Evolutionary conservation across 2,888 invertebrate genomes (phyloP).

Genomic region (Oxytorus armatus): DNA sequence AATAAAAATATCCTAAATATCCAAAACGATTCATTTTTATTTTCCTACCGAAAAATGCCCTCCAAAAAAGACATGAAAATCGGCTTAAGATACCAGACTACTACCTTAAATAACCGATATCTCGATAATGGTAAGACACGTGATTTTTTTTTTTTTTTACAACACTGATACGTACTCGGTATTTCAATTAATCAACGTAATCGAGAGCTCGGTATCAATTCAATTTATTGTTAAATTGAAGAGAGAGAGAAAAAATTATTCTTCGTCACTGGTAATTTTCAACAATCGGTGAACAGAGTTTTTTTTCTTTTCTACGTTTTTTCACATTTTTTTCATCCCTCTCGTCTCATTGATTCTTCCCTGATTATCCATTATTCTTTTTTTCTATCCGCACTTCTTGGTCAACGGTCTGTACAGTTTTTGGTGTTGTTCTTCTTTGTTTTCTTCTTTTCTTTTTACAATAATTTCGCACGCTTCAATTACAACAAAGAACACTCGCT

Average conservation of each 20-base stretch:
- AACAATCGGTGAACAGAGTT: not conserved
- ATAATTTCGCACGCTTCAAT: slow-evolving; percentile 7
- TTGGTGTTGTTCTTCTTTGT: not conserved
- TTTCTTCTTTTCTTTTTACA: slow-evolving; percentile 9
- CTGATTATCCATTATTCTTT: not conserved
- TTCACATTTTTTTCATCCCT: too few relatives aligned
- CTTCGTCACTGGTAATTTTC: not conserved
- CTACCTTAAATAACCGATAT: slow-evolving; percentile 43
- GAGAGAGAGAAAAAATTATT: not conserved
- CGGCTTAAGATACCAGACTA: too few relatives aligned
- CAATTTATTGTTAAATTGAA: not conserved
- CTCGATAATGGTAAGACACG: slow-evolving; percentile 58
- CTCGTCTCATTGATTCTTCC: slow-evolving; percentile 7
- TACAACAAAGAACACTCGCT: slow-evolving; percentile 21
- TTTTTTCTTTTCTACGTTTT: not conserved
- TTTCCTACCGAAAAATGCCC: too few relatives aligned
- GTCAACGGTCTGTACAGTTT: slow-evolving; percentile 32
- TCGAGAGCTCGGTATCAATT: slow-evolving; percentile 5
- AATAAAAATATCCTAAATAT: too few relatives aligned
- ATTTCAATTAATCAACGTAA: slow-evolving; percentile 23
- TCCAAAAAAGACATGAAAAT: too few relatives aligned
- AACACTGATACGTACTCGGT: slow-evolving; percentile 52
- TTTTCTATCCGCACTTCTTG: slow-evolving; percentile 1
- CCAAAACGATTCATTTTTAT: too few relatives aligned
- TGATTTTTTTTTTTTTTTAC: slow-evolving; percentile 53